Evolutionary conservation across 2,797 vertebrate species (phyloP), one percentile per base, ranked within the genome.

Genomic region (Xyrichtys novacula): DNA sequence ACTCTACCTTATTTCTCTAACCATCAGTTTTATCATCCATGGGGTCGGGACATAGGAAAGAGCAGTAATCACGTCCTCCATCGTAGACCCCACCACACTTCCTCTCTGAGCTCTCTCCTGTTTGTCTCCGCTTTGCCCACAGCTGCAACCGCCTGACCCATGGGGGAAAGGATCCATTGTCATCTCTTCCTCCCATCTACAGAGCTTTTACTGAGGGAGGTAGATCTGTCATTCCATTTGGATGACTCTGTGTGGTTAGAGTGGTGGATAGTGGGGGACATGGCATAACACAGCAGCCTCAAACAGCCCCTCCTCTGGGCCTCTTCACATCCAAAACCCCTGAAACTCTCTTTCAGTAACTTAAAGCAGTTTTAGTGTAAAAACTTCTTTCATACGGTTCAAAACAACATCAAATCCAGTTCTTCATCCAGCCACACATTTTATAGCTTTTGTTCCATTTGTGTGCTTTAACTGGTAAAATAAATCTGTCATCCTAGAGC

Each of bases 221-320:
- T 76, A 74, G 72, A 93, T 93, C 91, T 93, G 74, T 90, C 88
- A 90, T 92, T 92, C 90, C 92, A 93, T 94, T 91, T 80, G 83
- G 40, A 89, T 90, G 87, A 91, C 81, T 26, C 2, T 82, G 48
- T 73, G 78, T 56, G 76, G 76, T 71, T 80, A 39, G 23, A 54
- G 74, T 20, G 31, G 72, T 46, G 70, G 70, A 58, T 71, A 71
- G 65, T 38, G 76, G 65, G 47, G 69, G 55, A 42, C 70, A 78
- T 23, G 54, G 65, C 44, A 58, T 12, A 67, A 47, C 60, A 57
- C 42, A 65, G 7, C 47, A 74, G 39, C 31, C 39, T 63, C 26
- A 23, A 50, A 38, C 56, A 36, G 25, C 55, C 64, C 73, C 71
- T 75, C 22, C 16, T 36, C 50, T 57, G 65, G 74, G 54, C 46